Evolutionary conservation across 1,140 invertebrate species (phyloP).

Genomic region (Alviniconcha marisindica): DNA sequence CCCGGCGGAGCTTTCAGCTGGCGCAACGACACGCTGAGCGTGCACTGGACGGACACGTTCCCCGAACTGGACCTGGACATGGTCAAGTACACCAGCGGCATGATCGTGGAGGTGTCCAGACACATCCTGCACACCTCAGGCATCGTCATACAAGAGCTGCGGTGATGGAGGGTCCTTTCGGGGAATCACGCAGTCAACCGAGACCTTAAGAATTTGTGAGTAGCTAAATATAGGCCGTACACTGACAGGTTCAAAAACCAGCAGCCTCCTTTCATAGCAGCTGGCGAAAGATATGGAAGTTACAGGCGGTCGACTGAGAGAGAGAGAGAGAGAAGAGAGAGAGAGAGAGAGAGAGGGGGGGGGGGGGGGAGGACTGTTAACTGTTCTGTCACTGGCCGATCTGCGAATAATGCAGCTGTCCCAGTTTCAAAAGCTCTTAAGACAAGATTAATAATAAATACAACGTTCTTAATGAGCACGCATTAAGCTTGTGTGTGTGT

Average conservation of each 20-base stretch:
- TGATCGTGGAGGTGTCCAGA: conserved; percentile 46
- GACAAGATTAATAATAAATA: too few relatives aligned
- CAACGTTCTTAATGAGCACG: neutral
- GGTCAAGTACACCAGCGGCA: conserved; percentile 55
- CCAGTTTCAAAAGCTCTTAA: neutral
- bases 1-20: conserved; percentile 45
- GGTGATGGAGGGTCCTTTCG: neutral
- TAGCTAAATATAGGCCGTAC: neutral
- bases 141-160: conserved; percentile 44
- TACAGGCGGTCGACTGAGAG: neutral
- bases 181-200: neutral
- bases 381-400: neutral
- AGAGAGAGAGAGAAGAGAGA: conserved; percentile 2
- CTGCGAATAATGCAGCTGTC: neutral
- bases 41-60: conserved; percentile 51
- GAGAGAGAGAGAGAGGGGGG: too few relatives aligned
- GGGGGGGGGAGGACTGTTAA: neutral
- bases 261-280: neutral
- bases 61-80: conserved; percentile 50
- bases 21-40: conserved; percentile 49
- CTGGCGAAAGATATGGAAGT: neutral
- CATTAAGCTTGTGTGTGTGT: neutral
- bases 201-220: neutral
- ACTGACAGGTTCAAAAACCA: neutral
- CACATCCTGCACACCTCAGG: conserved; percentile 43